Evolutionary conservation across 1,140 invertebrate species (phyloP), one percentile per base, ranked within the genome.

Genomic region (Ectropis grisescens): DNA sequence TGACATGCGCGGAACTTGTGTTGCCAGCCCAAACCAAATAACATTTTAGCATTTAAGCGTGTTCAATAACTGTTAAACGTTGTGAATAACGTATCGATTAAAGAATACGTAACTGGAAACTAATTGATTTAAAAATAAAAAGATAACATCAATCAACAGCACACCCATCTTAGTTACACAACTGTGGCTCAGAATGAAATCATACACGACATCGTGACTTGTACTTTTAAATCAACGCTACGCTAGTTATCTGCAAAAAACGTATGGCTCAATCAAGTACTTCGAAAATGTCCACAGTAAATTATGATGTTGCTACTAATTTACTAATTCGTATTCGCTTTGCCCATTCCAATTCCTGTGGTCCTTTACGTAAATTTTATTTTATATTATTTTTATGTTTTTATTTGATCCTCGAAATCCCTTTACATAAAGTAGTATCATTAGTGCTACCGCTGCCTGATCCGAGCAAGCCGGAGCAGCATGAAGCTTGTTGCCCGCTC

Each of bases 401-500:
- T 69, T 41, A 50, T 54, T 72, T 71, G 13, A 36, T 60, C 62
- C 51, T 68, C 51, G 47, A 60, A 57, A 36, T 29, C 33, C 66
- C 51, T 62, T 70, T 67, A 78, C 54, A 79, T 67, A 66, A 47
- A 72, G 76, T 85, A 87, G 87, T 88, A 69, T 85, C 85, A 68
- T 83, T 89, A 88, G 90, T 91, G 72, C 88, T 91, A 85, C 90
- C 91, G 67, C 86, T 92, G 84, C 90, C 91, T 79, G 89, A 92
- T 82, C 90, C 91, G 80, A 87, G 89, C 82, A 90, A 91, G 84
- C 91, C 91, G 67, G 90, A 92, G 85, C 89, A 93, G 87, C 91
- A 93, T 85, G 91, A 93, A 84, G 89, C 90, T 84, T 92, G 90
- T 88, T 93, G 92, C 85, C 91, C 91, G 68, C 85, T 90, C 81